Evolutionary conservation across 30 jellyfish, hydroid and myxozoan species (phyloP), one percentile per base, ranked within the genome.

Genomic region (Sanderia malayensis): DNA sequence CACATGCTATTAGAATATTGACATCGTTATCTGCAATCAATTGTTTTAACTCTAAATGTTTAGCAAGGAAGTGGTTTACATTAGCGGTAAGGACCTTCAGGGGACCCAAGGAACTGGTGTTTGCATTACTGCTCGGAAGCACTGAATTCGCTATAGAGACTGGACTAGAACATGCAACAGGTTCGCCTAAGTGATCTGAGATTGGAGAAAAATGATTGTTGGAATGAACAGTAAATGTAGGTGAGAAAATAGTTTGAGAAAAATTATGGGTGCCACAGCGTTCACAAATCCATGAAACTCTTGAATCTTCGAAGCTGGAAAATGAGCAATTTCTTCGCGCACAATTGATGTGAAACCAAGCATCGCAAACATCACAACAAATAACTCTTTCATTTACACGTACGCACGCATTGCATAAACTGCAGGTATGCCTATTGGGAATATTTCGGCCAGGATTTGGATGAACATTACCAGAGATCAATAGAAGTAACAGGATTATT

Each of bases 121-220:
- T 60, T 27, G 18, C 2, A 60, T 10, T 45, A 15, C 45, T 21
- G 45, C 28, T 60, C 23, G 23, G 72, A n/a, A n/a, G n/a, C n/a
- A n/a, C n/a, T 60, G 72, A 60, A 60, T 60, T 60, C 23, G 72
- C 72, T 9, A 8, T 21, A 31, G 72, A 60, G 52, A 60, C 46
- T 60, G 72, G 72, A 60, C 72, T 60, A 13, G 72, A 60, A 60
- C 72, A 60, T 60, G 72, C 44, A 60, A 60, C 72, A 60, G 72
- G 72, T 45, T 60, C 72, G 44, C 72, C 72, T 60, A 60, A 60
- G 28, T 15, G 53, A 60, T 60, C 46, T 22, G 72, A 60, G 28
- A 60, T 60, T 7, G 44, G 72, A 60, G 72, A 21, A 60, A 60
- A 60, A 45, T 60, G 28, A 60, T 60, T 60, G 72, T 60, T 21